Percentiles rank a stretch among this genome's conserved stretches.
phyloP scores from a whole-genome alignment of 2,113 vertebrate genomes.

The Heterotis niloticus region DNA sequence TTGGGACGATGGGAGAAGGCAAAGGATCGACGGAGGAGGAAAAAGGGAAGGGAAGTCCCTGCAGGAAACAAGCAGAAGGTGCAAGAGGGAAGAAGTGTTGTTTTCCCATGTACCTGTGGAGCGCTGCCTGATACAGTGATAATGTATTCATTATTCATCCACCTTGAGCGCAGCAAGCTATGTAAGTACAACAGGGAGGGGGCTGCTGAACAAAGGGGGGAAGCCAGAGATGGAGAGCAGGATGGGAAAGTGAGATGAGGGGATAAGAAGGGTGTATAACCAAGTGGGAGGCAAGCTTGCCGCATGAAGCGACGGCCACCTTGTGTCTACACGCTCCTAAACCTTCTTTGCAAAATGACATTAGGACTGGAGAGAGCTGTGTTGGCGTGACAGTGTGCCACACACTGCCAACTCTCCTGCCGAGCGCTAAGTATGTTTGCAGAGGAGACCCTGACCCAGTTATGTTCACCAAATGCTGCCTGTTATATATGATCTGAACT shows the following conservation, averaged over 20 bases:
- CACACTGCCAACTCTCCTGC: background rate
- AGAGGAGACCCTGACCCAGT: background rate
- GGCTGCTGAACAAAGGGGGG: background rate
- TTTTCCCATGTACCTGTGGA: background rate
- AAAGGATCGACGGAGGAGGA: background rate
- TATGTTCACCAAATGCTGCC: background rate
- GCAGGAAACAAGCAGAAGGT: background rate
- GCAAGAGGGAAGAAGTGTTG: background rate
- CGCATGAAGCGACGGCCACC: background rate
- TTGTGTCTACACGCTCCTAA: background rate
- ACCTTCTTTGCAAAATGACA: background rate
- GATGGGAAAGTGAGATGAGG: too few relatives aligned
- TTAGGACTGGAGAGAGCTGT: background rate
- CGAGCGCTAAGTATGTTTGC: too few relatives aligned
- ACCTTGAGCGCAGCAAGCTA: background rate
- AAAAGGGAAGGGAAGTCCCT: background rate
- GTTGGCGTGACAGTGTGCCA: background rate
- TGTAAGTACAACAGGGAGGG: background rate
- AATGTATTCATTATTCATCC: conserved; percentile 17
- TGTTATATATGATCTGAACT: background rate
- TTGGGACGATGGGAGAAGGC: background rate
- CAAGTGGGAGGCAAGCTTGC: background rate
- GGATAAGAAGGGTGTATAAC: background rate
- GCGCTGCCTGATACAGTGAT: background rate
- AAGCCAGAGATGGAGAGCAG: background rate